phyloP scores from a whole-genome alignment of 2,797 vertebrate species.

The Myotis myotis region DNA sequence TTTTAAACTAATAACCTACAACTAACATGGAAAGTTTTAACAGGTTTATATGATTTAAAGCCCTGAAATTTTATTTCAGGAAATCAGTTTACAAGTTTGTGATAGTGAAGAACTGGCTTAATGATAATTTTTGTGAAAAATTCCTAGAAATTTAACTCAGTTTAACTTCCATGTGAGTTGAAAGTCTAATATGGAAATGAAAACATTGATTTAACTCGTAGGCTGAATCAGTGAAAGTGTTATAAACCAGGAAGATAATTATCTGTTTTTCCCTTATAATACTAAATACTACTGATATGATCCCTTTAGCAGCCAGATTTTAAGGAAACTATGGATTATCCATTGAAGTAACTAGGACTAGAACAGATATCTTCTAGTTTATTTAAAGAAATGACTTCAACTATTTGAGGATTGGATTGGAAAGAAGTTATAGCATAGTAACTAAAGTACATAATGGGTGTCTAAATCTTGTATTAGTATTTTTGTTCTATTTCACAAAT shows the following conservation, averaged over 20 bases:
- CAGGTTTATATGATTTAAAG: not conserved
- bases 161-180: not conserved
- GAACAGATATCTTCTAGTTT: not conserved
- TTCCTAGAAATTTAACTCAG: not conserved
- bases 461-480: not conserved
- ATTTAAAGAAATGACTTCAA: not conserved
- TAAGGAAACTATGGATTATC: not conserved
- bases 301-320: not conserved
- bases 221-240: not conserved
- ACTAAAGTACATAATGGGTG: not conserved
- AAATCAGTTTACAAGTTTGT: not conserved
- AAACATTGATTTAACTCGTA: not conserved
- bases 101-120: not conserved
- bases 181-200: not conserved
- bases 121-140: not conserved
- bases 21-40: not conserved
- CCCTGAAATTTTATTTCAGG: not conserved
- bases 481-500: not conserved
- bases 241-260: not conserved
- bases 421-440: not conserved
- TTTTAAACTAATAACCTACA: constrained; percentile 5
- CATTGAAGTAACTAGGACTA: not conserved
- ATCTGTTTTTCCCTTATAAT: not conserved
- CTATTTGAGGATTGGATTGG: not conserved
- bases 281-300: not conserved